These are phyloP conservation scores for Mantis religiosa DNA, from an alignment of 2,888 invertebrate genomes.

Conservation along the genomic window DNA sequence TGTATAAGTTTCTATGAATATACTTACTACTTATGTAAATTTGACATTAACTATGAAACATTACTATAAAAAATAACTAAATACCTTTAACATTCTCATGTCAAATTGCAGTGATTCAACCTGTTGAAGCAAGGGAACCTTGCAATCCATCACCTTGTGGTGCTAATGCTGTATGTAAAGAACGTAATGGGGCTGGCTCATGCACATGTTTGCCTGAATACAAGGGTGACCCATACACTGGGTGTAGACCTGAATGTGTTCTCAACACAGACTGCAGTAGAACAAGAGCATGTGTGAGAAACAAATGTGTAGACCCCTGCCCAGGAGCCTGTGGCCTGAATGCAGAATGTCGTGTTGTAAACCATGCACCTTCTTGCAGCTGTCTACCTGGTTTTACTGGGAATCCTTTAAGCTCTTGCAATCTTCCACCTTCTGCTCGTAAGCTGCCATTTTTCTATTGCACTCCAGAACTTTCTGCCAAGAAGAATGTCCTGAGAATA, in stretches of 20 bases:
- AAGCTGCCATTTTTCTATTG: slow-evolving; percentile 29
- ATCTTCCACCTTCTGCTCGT: slow-evolving; percentile 41
- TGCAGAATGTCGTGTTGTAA: slow-evolving; percentile 73
- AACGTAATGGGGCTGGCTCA: slow-evolving; percentile 76
- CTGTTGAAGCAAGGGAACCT: slow-evolving; percentile 67
- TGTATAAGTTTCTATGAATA: no score
- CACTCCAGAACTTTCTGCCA: slow-evolving; percentile 1
- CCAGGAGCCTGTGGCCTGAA: slow-evolving; percentile 75
- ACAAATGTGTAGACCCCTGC: slow-evolving; percentile 82
- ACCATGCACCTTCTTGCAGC: slow-evolving; percentile 77
- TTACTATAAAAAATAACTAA: neutral
- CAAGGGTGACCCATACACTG: slow-evolving; percentile 81
- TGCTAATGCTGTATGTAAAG: slow-evolving; percentile 78
- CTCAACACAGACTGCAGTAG: slow-evolving; percentile 75
- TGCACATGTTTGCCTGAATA: slow-evolving; percentile 79
- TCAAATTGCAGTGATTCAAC: slow-evolving; percentile 14
- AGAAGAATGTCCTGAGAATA: neutral
- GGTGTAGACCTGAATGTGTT: slow-evolving; percentile 82
- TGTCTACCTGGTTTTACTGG: slow-evolving; percentile 76
- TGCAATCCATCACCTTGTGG: slow-evolving; percentile 86
- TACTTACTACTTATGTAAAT: no score
- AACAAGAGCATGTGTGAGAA: slow-evolving; percentile 74
- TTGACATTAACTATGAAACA: no score
- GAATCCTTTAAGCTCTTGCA: slow-evolving; percentile 57
- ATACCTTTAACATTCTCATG: neutral